A percentile compares a stretch with the other conserved stretches of the same genome.
These are phyloP conservation scores for Gobio gobio DNA, from an alignment of 2,113 vertebrate species.

Conservation along the genomic window DNA sequence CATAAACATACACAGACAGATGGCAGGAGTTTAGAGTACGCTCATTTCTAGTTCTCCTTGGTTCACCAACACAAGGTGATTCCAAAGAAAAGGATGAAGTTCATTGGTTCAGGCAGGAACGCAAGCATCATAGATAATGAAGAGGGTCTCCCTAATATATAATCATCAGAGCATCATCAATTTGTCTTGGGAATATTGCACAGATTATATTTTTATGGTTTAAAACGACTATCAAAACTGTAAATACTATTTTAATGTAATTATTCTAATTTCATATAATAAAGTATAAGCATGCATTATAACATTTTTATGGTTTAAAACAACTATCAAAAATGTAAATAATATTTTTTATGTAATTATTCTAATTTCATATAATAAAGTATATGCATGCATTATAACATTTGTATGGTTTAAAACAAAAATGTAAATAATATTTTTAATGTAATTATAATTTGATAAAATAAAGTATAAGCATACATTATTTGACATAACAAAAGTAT, in stretches of 20 bases:
- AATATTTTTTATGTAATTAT: neutral
- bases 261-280: neutral
- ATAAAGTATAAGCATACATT: neutral
- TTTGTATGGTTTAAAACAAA: neutral
- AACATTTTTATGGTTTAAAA: neutral
- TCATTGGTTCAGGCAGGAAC: neutral
- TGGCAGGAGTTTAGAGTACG: constrained; percentile 14
- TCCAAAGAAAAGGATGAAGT: neutral
- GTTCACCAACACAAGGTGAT: neutral
- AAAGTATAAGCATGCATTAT: neutral
- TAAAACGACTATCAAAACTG: neutral
- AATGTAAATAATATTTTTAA: neutral
- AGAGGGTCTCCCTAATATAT: neutral
- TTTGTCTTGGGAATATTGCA: too few species aligned
- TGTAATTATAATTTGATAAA: neutral
- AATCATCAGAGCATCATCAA: too few species aligned
- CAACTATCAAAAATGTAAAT: fast-evolving
- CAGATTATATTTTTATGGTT: neutral
- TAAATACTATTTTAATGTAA: neutral
- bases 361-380: neutral
- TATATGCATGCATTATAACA: neutral
- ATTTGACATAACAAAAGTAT: neutral
- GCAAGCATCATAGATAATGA: neutral
- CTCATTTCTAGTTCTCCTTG: neutral
- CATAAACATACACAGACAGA: constrained; percentile 25